Percentiles rank a stretch among this genome's conserved stretches.
Conservation (phyloP, 2,113 vertebrate species). For the Empidonax alnorum region DNA sequence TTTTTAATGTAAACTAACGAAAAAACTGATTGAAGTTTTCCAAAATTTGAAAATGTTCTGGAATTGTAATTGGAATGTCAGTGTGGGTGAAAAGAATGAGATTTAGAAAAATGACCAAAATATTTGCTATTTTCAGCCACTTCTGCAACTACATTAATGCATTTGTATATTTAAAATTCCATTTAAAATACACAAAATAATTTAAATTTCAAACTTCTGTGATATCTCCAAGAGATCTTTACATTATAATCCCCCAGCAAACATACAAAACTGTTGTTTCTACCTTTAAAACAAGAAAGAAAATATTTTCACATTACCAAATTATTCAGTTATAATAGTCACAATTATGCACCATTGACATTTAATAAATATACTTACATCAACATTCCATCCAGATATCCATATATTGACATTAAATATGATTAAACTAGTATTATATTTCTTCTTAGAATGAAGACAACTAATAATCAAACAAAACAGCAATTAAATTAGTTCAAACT, state of each 20-base stretch:
- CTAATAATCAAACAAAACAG: background rate
- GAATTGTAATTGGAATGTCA: background rate
- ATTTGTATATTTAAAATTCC: background rate
- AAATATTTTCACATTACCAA: background rate
- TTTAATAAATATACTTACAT: background rate
- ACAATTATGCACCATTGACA: background rate
- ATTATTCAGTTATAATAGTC: background rate
- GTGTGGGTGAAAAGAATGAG: background rate
- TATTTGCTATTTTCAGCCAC: background rate
- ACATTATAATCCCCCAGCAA: rapidly evolving
- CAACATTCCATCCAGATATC: background rate
- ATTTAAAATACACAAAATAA: background rate
- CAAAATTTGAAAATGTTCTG: background rate
- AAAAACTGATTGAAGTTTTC: background rate
- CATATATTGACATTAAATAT: background rate
- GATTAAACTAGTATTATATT: background rate
- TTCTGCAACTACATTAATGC: background rate
- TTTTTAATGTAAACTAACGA: background rate
- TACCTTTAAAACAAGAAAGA: background rate
- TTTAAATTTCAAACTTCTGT: background rate
- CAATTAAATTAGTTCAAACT: background rate
- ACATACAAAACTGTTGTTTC: background rate
- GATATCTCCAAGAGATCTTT: background rate
- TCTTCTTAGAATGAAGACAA: background rate
- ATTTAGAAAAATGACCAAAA: background rate